Evolutionary conservation across 2,797 vertebrate species (phyloP).

Genomic region (Acanthurus leucopareius): DNA sequence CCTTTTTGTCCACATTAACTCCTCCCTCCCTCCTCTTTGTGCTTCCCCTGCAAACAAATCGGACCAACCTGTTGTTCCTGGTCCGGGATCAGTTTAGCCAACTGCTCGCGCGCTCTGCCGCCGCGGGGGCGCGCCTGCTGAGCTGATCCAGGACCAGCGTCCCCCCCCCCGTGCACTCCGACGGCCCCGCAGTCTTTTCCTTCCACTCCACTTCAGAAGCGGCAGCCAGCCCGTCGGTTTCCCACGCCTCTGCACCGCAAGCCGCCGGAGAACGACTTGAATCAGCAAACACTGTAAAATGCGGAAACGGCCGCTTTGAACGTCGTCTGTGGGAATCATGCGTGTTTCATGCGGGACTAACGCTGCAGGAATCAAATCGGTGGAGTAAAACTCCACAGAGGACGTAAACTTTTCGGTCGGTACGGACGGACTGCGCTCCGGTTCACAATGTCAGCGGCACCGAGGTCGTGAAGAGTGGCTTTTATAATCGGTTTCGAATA

Average conservation of each 20-base stretch:
- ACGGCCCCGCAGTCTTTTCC: slow-evolving; percentile 61
- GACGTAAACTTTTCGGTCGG: slow-evolving; percentile 63
- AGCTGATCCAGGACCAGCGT: slow-evolving; percentile 59
- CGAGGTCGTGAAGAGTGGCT: neutral
- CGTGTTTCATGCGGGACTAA: slow-evolving; percentile 12
- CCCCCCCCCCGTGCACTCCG: slow-evolving; percentile 9
- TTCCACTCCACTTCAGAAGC: slow-evolving; percentile 65
- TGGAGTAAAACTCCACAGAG: slow-evolving; percentile 27
- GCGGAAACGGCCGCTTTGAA: slow-evolving; percentile 41
- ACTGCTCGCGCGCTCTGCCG: neutral
- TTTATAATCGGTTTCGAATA: fast-evolving
- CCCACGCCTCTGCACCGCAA: slow-evolving; percentile 58
- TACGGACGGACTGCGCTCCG: slow-evolving; percentile 21
- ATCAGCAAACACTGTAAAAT: slow-evolving; percentile 29
- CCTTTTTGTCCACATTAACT: slow-evolving; percentile 54
- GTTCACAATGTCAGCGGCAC: slow-evolving; percentile 10
- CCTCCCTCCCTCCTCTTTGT: slow-evolving; percentile 55
- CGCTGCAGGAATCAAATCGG: slow-evolving; percentile 27
- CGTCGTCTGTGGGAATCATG: slow-evolving; percentile 26
- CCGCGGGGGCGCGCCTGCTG: too few species aligned
- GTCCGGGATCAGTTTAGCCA: slow-evolving; percentile 50
- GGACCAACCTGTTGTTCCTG: slow-evolving; percentile 74
- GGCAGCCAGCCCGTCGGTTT: slow-evolving; percentile 45
- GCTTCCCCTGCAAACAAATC: slow-evolving; percentile 29
- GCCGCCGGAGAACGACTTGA: slow-evolving; percentile 32